Base-by-base conservation (phyloP, 1,140 invertebrate genomes). In the Aphidius ervi region DNA sequence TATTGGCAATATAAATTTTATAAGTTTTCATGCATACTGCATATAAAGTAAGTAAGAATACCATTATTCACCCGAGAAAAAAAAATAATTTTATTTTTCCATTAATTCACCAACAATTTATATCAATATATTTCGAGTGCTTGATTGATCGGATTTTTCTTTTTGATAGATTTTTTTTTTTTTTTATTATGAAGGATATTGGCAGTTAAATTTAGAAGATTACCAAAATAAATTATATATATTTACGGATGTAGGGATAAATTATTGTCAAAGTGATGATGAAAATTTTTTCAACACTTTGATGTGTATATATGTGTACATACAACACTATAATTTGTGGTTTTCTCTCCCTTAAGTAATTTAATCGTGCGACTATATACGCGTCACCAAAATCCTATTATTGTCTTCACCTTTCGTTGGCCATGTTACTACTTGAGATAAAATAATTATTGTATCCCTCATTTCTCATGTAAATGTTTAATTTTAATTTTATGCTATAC, bases 321-420 rank as follows among this genome's bases (percentile, higher is more conserved):
- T 31, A 3, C 23, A 42, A 43, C 4, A 55, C 53, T 41, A 55
- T 55, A 6, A 42, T 45, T 55, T 20, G 39, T n/a, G 53, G 39
- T 55, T 42, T 16, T 41, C 40, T 55, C 41, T 7, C 6, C 42
- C 23, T 31, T 31, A 3, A 10, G n/a, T 55, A 43, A 55, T 55
- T 43, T 23, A 55, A 55, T 55, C 53, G n/a, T 10, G 23, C 20
- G 9, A 23, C 53, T 20, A 23, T 20, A 23, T 55, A 42, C 16
- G n/a, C 39, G 7, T 7, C 23, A 55, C 9, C 10, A 10, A 45
- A 23, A 43, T 55, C 53, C 41, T 55, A 55, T 55, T 55, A 46
- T 8, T 45, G 41, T 41, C 41, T 37, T 31, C 6, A 10, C 10
- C 20, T 9, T 8, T 9, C 37, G 20, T 5, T 23, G 40, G 37